Conservation (phyloP, 2,888 invertebrate species). For the Cordilura impudica region DNA sequence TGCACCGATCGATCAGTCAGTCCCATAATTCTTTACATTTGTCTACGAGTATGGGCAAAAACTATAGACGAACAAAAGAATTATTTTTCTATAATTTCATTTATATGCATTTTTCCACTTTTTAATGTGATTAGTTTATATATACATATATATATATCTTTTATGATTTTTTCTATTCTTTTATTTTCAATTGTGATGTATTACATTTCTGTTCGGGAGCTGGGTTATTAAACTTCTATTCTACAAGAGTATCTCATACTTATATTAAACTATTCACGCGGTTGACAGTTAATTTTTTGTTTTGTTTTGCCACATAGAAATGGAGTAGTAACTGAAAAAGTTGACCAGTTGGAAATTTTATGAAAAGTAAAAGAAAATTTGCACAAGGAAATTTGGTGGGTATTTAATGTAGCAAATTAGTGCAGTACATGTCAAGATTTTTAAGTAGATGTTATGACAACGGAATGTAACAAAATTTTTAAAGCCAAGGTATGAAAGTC, state of each 20-base stretch:
- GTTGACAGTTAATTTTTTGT: slow-evolving; percentile 58
- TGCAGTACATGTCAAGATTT: too few species aligned
- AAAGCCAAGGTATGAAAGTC: too few species aligned
- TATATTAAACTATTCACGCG: slow-evolving; percentile 50
- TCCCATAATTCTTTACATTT: neutral
- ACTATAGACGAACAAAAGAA: slow-evolving; percentile 29
- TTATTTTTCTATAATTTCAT: slow-evolving; percentile 21
- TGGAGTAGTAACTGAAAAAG: neutral
- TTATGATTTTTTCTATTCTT: neutral
- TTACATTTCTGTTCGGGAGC: slow-evolving; percentile 20
- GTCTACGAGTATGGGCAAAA: slow-evolving; percentile 1
- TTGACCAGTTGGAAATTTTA: neutral
- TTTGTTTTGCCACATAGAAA: neutral
- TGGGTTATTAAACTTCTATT: slow-evolving; percentile 51
- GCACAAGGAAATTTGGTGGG: too few species aligned
- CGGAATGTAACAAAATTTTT: too few species aligned
- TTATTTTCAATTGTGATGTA: neutral
- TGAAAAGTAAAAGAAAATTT: neutral
- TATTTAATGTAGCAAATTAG: too few species aligned
- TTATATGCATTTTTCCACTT: slow-evolving; percentile 15
- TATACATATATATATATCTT: neutral
- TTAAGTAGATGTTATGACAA: too few species aligned
- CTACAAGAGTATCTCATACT: slow-evolving; percentile 23
- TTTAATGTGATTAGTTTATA: neutral
- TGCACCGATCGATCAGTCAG: slow-evolving; percentile 42